phyloP scores from a whole-genome alignment of 2,797 vertebrate species.

The Morus bassanus region DNA sequence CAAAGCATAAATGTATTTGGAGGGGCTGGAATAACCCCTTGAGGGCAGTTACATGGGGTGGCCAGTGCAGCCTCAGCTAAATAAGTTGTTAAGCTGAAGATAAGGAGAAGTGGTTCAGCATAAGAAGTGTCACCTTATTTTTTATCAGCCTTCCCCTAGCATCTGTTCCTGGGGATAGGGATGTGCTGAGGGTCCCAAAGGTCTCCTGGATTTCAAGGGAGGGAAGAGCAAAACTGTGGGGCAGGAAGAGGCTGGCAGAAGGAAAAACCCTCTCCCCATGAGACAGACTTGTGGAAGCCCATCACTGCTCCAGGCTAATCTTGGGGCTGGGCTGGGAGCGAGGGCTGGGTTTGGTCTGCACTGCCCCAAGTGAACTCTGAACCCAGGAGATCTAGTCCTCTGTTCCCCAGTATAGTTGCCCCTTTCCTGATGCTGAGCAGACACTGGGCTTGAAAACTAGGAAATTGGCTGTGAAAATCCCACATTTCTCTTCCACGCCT shows the following conservation, averaged over 20 bases:
- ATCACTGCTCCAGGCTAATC: accelerated
- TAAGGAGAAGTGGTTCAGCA: background rate
- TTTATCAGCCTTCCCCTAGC: background rate
- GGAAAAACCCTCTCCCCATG: background rate
- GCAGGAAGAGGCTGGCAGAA: background rate
- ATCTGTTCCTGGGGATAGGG: background rate
- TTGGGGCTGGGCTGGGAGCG: accelerated
- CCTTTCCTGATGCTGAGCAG: background rate
- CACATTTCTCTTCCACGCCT: accelerated
- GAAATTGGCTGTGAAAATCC: background rate
- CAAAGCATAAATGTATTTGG: background rate
- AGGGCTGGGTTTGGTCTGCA: background rate
- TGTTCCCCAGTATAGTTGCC: accelerated
- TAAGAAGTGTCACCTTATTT: background rate
- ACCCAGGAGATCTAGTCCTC: background rate
- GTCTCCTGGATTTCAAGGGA: background rate
- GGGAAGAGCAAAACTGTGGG: background rate
- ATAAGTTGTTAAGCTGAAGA: background rate
- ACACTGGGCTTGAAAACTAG: background rate
- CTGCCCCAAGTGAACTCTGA: background rate
- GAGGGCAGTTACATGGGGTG: accelerated
- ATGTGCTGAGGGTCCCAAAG: background rate
- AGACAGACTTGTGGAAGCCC: accelerated
- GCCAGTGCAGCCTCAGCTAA: background rate
- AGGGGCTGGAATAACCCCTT: background rate